Conservation (phyloP, 2,113 vertebrate species). For the Neotoma lepida region DNA sequence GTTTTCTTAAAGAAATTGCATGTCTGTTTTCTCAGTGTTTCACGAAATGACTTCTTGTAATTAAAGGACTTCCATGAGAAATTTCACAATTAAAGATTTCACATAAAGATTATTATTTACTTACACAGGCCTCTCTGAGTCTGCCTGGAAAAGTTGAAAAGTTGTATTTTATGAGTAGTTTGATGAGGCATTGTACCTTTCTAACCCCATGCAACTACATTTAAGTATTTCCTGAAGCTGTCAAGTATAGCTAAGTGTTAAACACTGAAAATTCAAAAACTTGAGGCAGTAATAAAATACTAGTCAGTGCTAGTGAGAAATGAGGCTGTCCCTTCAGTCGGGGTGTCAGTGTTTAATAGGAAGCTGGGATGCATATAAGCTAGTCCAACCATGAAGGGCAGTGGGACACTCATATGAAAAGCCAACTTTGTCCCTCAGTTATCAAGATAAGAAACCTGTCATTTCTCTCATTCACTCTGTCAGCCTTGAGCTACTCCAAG, state of each 20-base stretch:
- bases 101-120: constrained; percentile 19
- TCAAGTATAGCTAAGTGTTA: constrained; percentile 87
- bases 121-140: not conserved
- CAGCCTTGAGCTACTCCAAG: constrained; percentile 99
- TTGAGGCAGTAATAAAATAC: constrained; percentile 98
- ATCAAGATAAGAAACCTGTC: constrained; percentile 99
- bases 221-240: constrained; percentile 1
- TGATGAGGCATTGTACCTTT: constrained; percentile 40
- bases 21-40: not conserved
- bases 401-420: constrained; percentile 92
- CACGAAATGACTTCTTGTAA: not conserved
- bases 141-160: constrained; percentile 18
- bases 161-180: constrained; percentile 20
- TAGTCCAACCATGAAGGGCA: constrained; percentile 99
- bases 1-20: constrained; percentile 11
- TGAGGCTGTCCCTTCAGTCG: constrained; percentile 95
- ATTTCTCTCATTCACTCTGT: constrained; percentile 99
- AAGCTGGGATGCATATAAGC: constrained; percentile 98
- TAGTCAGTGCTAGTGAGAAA: constrained; percentile 96
- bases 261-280: constrained; percentile 94
- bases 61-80: constrained; percentile 10
- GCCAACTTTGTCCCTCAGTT: constrained; percentile 91
- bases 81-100: constrained; percentile 17
- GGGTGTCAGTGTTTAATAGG: constrained; percentile 98
- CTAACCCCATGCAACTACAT: not conserved